Evolutionary conservation across 2,797 vertebrate genomes (phyloP).

Genomic region (Cryptoprocta ferox): DNA sequence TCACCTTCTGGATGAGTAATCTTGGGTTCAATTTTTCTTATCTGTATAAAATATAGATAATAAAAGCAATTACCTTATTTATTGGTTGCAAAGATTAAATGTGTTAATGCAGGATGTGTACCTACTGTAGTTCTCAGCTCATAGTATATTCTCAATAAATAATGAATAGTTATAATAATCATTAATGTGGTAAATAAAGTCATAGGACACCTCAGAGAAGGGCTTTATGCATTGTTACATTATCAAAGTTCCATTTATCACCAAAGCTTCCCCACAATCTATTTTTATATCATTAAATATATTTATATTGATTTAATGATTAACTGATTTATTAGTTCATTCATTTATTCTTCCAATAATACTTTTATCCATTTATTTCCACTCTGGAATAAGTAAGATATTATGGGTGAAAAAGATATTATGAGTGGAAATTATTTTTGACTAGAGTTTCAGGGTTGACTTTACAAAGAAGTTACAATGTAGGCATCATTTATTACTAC

Average conservation of each 20-base stretch:
- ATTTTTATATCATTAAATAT: constrained; percentile 21
- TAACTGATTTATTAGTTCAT: constrained; percentile 30
- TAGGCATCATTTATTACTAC: neutral
- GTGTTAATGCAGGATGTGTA: neutral
- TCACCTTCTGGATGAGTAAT: neutral
- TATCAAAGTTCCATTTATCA: neutral
- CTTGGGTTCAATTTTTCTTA: neutral
- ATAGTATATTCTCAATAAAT: neutral
- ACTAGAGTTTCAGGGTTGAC: neutral
- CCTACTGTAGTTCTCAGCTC: constrained; percentile 18
- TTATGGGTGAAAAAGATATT: neutral
- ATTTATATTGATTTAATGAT: constrained; percentile 43
- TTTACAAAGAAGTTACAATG: neutral
- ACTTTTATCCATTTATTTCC: neutral
- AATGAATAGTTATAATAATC: neutral
- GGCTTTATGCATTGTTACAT: constrained; percentile 7
- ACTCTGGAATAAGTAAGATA: constrained; percentile 5
- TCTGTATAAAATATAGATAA: neutral
- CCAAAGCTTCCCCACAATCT: neutral
- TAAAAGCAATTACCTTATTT: neutral
- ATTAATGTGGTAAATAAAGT: neutral
- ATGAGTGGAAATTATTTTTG: constrained; percentile 1
- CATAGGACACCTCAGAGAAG: neutral
- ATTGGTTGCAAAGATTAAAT: neutral
- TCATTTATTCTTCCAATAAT: constrained; percentile 15